Conservation (phyloP, 2,113 vertebrate species). For the Calidris pygmaea region DNA sequence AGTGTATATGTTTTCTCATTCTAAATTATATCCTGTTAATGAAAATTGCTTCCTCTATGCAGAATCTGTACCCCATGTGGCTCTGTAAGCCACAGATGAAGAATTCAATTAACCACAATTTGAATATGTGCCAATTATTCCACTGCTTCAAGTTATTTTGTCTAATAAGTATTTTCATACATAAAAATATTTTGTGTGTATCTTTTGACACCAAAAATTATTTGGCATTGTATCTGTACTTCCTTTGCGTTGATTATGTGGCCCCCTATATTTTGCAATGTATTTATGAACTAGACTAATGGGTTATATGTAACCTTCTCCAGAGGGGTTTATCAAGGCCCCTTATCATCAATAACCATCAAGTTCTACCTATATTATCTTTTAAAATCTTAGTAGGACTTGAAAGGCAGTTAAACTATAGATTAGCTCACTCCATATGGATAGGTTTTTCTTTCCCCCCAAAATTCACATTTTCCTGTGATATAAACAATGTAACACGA, state of each 20-base stretch:
- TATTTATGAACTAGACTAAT: not conserved
- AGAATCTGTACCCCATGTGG: conserved; percentile 74
- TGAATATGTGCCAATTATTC: conserved; percentile 76
- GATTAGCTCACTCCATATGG: not conserved
- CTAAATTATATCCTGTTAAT: conserved; percentile 80
- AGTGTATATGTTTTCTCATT: conserved; percentile 73
- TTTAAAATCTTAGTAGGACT: not conserved
- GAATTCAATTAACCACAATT: conserved; percentile 78
- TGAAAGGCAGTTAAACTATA: not conserved
- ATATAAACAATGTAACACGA: not conserved
- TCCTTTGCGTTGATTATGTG: not conserved
- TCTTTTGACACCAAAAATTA: conserved; percentile 27
- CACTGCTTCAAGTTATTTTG: conserved; percentile 65
- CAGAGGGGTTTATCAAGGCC: not conserved
- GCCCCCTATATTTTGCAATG: not conserved
- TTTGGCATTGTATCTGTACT: not conserved
- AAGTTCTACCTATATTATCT: not conserved
- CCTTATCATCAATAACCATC: not conserved
- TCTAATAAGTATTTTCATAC: conserved; percentile 62
- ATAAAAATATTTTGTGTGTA: conserved; percentile 32
- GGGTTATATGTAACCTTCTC: not conserved
- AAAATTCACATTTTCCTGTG: not conserved
- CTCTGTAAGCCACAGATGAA: conserved; percentile 72
- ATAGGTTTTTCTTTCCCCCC: not conserved
- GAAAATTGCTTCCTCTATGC: conserved; percentile 80